Evolutionary conservation across 2,888 invertebrate genomes (phyloP), one percentile per base, ranked within the genome.

Genomic region (Chelonus formosanus): DNA sequence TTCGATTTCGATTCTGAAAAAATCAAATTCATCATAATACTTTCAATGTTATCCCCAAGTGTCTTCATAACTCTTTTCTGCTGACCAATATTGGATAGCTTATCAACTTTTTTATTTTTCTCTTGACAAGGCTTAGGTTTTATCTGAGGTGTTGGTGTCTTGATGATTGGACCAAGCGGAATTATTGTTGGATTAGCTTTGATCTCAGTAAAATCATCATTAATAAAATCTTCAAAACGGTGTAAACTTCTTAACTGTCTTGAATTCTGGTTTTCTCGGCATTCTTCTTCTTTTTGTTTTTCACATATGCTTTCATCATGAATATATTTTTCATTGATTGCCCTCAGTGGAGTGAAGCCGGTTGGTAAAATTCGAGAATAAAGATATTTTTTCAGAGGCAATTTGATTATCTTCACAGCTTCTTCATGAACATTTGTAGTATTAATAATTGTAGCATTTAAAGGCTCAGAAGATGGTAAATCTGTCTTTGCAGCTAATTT

Each of bases 161-260:
- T 77, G n/a, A 84, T 83, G 8, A 73, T 67, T 6, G 79, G 78
- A 1, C 84, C 84, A 3, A 82, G 65, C 3, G 83, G 80, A 65
- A 84, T 71, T 34, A 84, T 67, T 5, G 67, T 60, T 4, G 81
- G 79, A 4, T 60, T 71, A 5, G 77, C 74, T 3, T 73, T 71
- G 5, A 74, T 32, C 1, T 70, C 74, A 2, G 67, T 68, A 0
- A 74, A 70, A n/a, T 69, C 53, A 50, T 73, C 75, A 0, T 76
- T 72, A 20, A 73, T 48, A 20, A 20, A 20, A 31, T 75, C 72
- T 32, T 73, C 69, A 10, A 48, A 48, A 44, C 58, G 31, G 10
- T 64, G 45, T 44, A 50, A 31, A 36, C 57, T 64, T 5, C 60
- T 61, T n/a, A 62, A 34, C 48, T 32, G 34, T 5, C 35, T 53